These are phyloP conservation scores for Polypterus bichir DNA, from an alignment of 2,113 vertebrate genomes.

Conservation along the genomic window DNA sequence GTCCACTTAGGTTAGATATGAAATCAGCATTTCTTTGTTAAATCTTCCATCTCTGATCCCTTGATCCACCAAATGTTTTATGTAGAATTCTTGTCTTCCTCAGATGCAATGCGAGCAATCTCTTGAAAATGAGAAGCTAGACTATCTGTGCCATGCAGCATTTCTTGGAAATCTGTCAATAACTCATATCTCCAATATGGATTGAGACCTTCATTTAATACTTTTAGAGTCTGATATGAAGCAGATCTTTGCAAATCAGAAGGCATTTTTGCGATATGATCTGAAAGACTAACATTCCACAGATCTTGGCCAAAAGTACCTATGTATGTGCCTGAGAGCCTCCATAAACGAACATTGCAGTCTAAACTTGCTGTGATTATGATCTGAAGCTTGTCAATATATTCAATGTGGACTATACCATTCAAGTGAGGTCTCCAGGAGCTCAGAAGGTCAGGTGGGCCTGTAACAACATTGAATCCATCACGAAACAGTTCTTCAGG, in stretches of 20 bases:
- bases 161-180: too few species aligned
- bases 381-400: conserved; percentile 26
- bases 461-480: conserved; percentile 29
- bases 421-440: conserved; percentile 35
- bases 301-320: conserved; percentile 22
- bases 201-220: not conserved
- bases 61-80: too few species aligned
- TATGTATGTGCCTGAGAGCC: conserved; percentile 21
- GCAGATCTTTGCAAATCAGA: conserved; percentile 7
- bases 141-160: too few species aligned
- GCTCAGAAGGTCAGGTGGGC: conserved; percentile 32
- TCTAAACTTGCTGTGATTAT: conserved; percentile 31
- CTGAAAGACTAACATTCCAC: conserved; percentile 4
- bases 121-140: too few species aligned
- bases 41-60: too few species aligned
- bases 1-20: too few species aligned
- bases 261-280: conserved; percentile 3
- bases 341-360: conserved; percentile 28
- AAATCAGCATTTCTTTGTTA: too few species aligned
- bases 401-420: conserved; percentile 25
- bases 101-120: too few species aligned
- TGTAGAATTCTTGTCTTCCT: too few species aligned
- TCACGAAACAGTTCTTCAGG: conserved; percentile 22
- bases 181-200: conserved; percentile 23
- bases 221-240: conserved; percentile 6